Evolutionary conservation across 1,140 invertebrate species (phyloP), one percentile per base, ranked within the genome.

Genomic region (Ostrea denselamellosa): DNA sequence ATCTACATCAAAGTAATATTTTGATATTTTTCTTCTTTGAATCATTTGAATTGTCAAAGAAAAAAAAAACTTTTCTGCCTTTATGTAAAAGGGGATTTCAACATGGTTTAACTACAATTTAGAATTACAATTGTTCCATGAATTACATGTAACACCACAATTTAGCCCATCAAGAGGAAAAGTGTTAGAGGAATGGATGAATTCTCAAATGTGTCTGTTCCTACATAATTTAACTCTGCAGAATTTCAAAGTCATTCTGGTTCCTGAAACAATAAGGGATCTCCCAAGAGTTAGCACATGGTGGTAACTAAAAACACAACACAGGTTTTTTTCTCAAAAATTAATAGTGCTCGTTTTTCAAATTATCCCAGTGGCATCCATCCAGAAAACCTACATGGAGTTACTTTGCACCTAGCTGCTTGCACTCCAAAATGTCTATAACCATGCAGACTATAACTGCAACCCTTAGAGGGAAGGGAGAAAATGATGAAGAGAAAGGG

Each of bases 401-500:
- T 77, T 77, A 77, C 68, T 77, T 77, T 77, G 68, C 68, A 77
- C 68, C 68, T 77, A 77, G 68, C 68, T 34, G 68, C 25, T 77
- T 77, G 68, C 68, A 77, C 68, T 77, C 68, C 8, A 34, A 77
- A 77, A 28, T 25, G 56, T 77, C 68, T 77, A 25, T 28, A 77
- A 44, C 68, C 68, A 44, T 44, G 34, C 34, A 77, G 68, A 77
- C 68, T 34, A n/a, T n/a, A 34, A 34, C 25, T 77, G 68, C 25
- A 77, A 77, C 68, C 9, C 68, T 28, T 8, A 4, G 68, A 77
- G 68, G 25, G 68, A 77, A 25, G 25, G 25, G 28, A 28, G 28
- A 77, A 77, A 28, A 22, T 28, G 9, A 34, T 28, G 25, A 28
- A 14, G 68, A 77, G 68, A 77, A 77, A 28, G 68, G 68, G 28